Percentiles rank a stretch among this genome's conserved stretches.
These are phyloP conservation scores for Theonella swinhoei DNA, from an alignment of 37 sponge, comb jelly and placozoan species.

Conservation along the genomic window DNA sequence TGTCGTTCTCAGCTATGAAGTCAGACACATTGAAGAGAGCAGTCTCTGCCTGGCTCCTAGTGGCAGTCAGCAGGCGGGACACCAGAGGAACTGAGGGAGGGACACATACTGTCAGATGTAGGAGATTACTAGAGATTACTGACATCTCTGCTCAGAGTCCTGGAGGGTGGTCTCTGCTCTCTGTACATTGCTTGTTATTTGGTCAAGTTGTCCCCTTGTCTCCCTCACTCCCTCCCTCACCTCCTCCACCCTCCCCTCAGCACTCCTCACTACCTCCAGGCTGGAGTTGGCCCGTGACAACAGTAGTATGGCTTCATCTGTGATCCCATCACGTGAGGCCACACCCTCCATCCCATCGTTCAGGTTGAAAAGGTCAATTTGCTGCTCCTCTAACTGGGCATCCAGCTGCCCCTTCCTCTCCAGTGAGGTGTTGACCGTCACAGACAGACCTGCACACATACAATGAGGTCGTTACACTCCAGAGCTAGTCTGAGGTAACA, in stretches of 20 bases:
- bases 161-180: not conserved
- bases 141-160: not conserved
- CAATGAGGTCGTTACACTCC: not conserved
- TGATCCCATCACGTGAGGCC: not conserved
- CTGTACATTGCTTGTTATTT: not conserved
- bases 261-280: not conserved
- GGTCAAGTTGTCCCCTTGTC: slow-evolving; percentile 3
- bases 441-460: not conserved
- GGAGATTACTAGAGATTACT: not conserved
- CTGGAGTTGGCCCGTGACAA: not conserved
- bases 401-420: not conserved
- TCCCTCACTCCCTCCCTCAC: not conserved
- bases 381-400: not conserved
- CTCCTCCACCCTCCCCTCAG: slow-evolving; percentile 13
- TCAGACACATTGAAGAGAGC: slow-evolving; percentile 1
- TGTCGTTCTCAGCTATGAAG: slow-evolving; percentile 21
- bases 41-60: not conserved
- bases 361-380: not conserved
- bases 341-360: not conserved
- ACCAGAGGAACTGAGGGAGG: not conserved
- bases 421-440: not conserved
- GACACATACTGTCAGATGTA: slow-evolving; percentile 9
- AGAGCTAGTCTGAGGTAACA: too few relatives aligned
- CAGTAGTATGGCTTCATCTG: not conserved
- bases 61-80: slow-evolving; percentile 1